Evolutionary conservation across 2,797 vertebrate species (phyloP).

Genomic region (Strix occidentalis): DNA sequence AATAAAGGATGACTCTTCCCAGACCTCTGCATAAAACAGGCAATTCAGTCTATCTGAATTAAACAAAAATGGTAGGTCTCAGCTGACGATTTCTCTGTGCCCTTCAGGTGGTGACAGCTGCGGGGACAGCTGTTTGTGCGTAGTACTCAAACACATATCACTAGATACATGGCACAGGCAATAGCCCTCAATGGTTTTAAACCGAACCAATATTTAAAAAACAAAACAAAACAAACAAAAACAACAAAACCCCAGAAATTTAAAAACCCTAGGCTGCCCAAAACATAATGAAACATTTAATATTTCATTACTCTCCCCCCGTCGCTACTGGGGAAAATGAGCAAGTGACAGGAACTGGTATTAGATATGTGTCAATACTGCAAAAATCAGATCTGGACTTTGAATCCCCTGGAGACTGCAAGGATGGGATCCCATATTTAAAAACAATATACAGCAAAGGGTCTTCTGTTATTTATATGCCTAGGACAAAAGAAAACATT

Average conservation of each 20-base stretch:
- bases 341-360: background rate
- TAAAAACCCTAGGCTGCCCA: background rate
- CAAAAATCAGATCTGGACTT: background rate
- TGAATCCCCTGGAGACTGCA: background rate
- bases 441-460: background rate
- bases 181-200: background rate
- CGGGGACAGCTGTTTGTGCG: background rate
- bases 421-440: background rate
- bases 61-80: background rate
- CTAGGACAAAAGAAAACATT: background rate
- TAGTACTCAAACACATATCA: too few species aligned
- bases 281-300: background rate
- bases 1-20: background rate
- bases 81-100: background rate
- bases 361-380: background rate
- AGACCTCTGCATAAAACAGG: background rate
- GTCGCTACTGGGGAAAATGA: rapidly evolving
- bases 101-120: background rate
- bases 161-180: background rate
- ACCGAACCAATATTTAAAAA: background rate
- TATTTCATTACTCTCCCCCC: background rate
- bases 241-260: background rate
- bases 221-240: too few species aligned
- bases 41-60: background rate
- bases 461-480: background rate